Evolutionary conservation across 2,113 vertebrate genomes (phyloP).

Genomic region (Aptenodytes patagonicus): DNA sequence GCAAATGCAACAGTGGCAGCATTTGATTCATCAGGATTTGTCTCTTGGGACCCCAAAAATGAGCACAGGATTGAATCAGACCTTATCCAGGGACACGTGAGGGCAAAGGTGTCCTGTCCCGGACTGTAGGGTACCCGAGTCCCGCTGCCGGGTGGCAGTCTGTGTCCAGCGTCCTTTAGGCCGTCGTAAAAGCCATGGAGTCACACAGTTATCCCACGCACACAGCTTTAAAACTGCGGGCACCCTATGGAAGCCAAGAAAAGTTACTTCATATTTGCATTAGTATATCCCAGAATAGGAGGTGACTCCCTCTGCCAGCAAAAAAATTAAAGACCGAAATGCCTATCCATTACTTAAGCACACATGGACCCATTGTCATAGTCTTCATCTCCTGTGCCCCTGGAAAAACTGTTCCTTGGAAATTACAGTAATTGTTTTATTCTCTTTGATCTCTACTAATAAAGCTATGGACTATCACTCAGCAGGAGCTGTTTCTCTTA

Average conservation of each 20-base stretch:
- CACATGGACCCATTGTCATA: not conserved
- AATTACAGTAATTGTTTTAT: constrained; percentile 39
- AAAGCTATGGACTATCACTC: not conserved
- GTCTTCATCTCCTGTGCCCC: not conserved
- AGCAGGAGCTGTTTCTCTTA: constrained; percentile 5
- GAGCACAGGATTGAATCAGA: not conserved
- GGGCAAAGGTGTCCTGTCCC: not conserved
- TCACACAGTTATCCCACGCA: not conserved
- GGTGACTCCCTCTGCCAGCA: not conserved
- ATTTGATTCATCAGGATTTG: not conserved
- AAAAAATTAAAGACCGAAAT: not conserved
- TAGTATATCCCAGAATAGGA: not conserved
- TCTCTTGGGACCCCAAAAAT: not conserved
- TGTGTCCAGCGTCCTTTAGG: not conserved
- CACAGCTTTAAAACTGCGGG: not conserved
- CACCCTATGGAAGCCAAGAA: not conserved
- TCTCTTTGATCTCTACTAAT: constrained; percentile 14
- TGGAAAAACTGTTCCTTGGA: not conserved
- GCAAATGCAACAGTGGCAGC: not conserved
- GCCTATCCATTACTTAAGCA: not conserved
- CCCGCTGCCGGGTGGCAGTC: not conserved
- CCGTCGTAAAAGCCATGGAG: fast-evolving
- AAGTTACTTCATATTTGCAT: not conserved
- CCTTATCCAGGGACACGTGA: not conserved
- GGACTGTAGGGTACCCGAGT: not conserved